Conservation (phyloP, 2,888 invertebrate species). For the Lacanobia wlatinum region DNA sequence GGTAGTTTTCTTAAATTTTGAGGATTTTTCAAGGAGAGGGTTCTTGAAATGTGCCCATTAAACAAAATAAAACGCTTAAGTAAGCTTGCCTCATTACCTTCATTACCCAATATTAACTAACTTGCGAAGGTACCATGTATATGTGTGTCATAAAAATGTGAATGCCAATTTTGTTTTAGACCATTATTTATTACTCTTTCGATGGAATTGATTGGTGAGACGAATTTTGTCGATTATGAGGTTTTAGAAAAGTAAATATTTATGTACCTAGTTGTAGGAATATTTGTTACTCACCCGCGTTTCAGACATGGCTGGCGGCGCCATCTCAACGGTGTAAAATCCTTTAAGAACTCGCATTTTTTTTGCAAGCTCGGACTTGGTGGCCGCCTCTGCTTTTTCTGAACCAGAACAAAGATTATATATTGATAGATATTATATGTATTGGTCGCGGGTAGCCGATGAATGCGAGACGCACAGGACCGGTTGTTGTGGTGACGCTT, state of each 20-base stretch:
- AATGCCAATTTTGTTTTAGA: background rate
- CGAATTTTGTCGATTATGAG: background rate
- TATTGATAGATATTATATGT: no score
- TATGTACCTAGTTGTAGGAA: background rate
- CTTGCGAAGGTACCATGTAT: no score
- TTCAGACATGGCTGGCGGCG: constrained; percentile 76
- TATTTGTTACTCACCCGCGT: constrained; percentile 67
- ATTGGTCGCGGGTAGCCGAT: no score
- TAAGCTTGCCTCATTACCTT: no score
- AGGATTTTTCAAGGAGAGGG: no score
- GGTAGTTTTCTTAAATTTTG: no score
- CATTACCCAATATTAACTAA: no score
- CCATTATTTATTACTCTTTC: background rate
- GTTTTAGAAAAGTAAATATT: background rate
- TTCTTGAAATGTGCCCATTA: no score
- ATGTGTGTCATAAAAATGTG: no score
- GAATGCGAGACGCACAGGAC: no score
- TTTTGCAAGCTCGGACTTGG: constrained; percentile 76
- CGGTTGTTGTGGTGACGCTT: no score
- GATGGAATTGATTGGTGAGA: background rate
- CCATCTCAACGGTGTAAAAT: constrained; percentile 83
- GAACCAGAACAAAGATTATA: constrained; percentile 34
- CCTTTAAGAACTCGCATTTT: constrained; percentile 80
- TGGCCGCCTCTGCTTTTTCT: constrained; percentile 77
- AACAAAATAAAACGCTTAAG: no score